Evolutionary conservation across 2,888 invertebrate species (phyloP).

Genomic region (Lithosia quadra): DNA sequence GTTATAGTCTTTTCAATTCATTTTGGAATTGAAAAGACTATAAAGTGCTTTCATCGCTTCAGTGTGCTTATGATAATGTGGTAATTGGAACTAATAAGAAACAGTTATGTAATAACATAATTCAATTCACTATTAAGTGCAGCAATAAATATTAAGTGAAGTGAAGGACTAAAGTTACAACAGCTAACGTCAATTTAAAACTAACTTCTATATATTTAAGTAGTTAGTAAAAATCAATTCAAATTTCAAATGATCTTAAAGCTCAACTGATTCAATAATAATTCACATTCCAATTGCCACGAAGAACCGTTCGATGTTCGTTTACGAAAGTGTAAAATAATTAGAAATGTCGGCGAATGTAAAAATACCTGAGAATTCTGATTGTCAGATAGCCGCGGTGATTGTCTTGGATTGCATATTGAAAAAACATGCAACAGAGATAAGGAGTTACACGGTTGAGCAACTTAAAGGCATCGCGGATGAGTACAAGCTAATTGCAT

Average conservation of each 20-base stretch:
- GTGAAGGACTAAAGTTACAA: too few relatives aligned
- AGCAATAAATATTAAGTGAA: too few relatives aligned
- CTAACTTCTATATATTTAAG: too few relatives aligned
- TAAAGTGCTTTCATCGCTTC: too few relatives aligned
- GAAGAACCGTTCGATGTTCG: constrained; percentile 69
- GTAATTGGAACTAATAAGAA: too few relatives aligned
- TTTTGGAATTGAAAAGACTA: too few relatives aligned
- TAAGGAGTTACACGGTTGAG: constrained; percentile 84
- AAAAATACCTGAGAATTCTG: constrained; percentile 85
- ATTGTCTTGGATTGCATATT: constrained; percentile 85
- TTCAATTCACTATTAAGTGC: too few relatives aligned
- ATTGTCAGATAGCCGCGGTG: constrained; percentile 79
- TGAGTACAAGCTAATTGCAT: constrained; percentile 80
- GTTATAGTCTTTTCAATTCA: too few relatives aligned
- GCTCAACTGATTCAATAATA: constrained; percentile 36
- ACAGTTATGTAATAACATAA: too few relatives aligned
- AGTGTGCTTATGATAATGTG: too few relatives aligned
- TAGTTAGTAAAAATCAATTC: too few relatives aligned
- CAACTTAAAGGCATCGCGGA: constrained; percentile 77
- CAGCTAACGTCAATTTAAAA: background rate
- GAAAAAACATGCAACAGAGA: constrained; percentile 87
- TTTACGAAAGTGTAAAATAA: constrained; percentile 83
- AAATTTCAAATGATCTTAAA: background rate
- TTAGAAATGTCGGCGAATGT: constrained; percentile 80
- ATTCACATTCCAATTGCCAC: constrained; percentile 75